Evolutionary conservation across 2,113 vertebrate genomes (phyloP).

Genomic region (Nesoenas mayeri): DNA sequence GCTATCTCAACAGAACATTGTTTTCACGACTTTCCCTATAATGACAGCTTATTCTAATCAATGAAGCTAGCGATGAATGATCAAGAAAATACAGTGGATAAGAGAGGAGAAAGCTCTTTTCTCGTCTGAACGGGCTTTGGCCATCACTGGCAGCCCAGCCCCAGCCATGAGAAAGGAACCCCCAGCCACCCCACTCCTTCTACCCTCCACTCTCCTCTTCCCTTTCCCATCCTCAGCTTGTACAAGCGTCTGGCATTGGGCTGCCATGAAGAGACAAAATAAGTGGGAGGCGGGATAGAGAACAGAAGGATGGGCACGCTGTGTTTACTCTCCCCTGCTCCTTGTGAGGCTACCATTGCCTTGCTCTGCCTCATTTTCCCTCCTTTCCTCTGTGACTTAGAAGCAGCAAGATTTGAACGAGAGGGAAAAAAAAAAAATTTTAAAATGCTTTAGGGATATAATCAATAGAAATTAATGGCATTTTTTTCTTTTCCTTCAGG

Average conservation of each 20-base stretch:
- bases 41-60: not conserved
- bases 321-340: not conserved
- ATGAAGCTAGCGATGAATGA: not conserved
- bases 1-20: not conserved
- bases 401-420: not conserved
- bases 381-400: not conserved
- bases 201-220: not conserved
- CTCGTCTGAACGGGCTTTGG: not conserved
- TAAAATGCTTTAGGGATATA: not conserved
- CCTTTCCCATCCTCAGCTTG: not conserved
- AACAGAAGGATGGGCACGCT: not conserved
- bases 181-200: not conserved
- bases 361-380: not conserved
- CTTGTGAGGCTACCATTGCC: not conserved
- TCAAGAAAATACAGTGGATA: not conserved
- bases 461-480: constrained; percentile 37
- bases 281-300: not conserved
- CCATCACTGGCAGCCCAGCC: not conserved
- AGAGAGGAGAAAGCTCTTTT: not conserved
- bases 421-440: not conserved
- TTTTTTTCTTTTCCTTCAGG: not conserved
- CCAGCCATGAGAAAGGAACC: not conserved
- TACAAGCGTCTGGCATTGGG: not conserved
- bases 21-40: not conserved
- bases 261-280: not conserved